Percentiles rank a stretch among this genome's conserved stretches.
These are phyloP conservation scores for Empidonax traillii DNA, from an alignment of 2,113 vertebrate genomes.

Conservation along the genomic window DNA sequence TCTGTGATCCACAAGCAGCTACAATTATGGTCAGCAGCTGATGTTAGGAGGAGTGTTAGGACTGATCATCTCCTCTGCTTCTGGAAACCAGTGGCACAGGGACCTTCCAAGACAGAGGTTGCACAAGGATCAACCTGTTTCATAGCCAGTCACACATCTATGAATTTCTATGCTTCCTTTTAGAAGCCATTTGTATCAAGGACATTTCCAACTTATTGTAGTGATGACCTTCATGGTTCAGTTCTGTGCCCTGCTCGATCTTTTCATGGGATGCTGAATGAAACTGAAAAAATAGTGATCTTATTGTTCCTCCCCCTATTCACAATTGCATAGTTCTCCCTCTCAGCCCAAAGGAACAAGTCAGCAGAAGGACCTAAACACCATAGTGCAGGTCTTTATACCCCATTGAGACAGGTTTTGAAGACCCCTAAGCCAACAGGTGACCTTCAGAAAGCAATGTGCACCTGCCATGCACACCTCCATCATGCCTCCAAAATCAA, in stretches of 20 bases:
- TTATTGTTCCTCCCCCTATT: neutral
- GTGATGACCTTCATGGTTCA: neutral
- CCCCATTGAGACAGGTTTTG: neutral
- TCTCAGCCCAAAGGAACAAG: neutral
- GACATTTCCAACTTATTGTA: neutral
- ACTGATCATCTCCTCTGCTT: neutral
- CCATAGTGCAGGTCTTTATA: neutral
- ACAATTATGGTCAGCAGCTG: neutral
- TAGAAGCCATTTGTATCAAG: neutral
- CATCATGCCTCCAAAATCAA: neutral
- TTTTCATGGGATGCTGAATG: neutral
- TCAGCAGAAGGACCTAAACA: neutral
- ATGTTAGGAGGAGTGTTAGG: neutral
- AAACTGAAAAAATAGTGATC: neutral
- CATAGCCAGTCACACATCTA: neutral
- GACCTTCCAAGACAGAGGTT: neutral
- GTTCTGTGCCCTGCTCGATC: neutral
- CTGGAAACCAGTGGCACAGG: neutral
- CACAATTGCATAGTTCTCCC: neutral
- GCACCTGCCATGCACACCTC: neutral
- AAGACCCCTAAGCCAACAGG: neutral
- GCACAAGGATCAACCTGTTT: neutral
- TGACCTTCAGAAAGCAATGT: neutral
- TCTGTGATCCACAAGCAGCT: neutral
- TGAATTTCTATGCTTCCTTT: neutral